phyloP scores from a whole-genome alignment of 2,113 vertebrate species.

The Chaetops frenatus region DNA sequence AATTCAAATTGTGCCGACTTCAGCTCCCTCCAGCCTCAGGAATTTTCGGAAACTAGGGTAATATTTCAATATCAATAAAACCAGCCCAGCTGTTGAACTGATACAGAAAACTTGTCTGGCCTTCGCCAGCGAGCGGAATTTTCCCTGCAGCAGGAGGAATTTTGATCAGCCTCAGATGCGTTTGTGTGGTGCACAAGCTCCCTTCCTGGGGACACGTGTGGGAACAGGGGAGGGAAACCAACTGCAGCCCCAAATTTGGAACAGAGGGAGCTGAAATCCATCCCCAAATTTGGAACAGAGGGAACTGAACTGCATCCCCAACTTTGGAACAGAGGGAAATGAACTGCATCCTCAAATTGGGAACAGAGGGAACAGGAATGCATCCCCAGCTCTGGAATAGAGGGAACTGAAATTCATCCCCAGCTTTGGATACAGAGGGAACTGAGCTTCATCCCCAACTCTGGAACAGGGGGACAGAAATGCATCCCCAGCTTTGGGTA shows the following conservation, averaged over 20 bases:
- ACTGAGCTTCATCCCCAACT: neutral
- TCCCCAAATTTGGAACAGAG: neutral
- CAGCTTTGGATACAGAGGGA: neutral
- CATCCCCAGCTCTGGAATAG: neutral
- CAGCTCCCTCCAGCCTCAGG: neutral
- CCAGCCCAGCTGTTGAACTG: neutral
- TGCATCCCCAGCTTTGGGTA: too few species aligned
- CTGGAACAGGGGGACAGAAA: neutral
- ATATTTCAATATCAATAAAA: conserved; percentile 11
- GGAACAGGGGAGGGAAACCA: neutral
- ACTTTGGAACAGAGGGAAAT: neutral
- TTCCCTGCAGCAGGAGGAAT: neutral
- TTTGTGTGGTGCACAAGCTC: neutral
- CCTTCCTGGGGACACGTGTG: neutral
- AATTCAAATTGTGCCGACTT: neutral
- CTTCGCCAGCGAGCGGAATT: neutral
- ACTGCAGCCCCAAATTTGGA: neutral
- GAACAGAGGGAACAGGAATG: too few species aligned
- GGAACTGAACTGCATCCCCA: neutral
- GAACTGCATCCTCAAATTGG: too few species aligned
- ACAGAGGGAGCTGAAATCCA: too few species aligned
- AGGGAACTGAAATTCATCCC: neutral
- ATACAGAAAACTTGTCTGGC: neutral
- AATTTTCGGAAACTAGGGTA: neutral
- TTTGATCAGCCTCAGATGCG: neutral